Conservation (phyloP, 2,797 vertebrate species). For the Characodon lateralis region DNA sequence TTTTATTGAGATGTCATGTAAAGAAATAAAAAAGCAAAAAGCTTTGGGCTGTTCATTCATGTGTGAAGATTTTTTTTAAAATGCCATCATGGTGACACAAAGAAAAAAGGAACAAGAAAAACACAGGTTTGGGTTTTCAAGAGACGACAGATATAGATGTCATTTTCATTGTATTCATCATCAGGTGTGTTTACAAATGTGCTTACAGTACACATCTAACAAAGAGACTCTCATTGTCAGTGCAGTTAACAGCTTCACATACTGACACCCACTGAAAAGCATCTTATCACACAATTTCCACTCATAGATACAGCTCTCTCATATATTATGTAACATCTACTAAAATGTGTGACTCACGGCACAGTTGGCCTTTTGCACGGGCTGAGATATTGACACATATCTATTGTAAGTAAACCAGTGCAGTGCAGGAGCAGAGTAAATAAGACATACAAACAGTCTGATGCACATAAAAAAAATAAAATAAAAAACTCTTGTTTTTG, state of each 20-base stretch:
- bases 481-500: constrained; percentile 23
- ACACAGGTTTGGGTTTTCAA: constrained; percentile 53
- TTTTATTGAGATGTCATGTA: neutral
- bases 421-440: constrained; percentile 48
- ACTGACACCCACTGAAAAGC: constrained; percentile 57
- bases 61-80: constrained; percentile 17
- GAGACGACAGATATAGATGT: constrained; percentile 64
- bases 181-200: constrained; percentile 72
- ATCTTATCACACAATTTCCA: constrained; percentile 59
- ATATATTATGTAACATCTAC: constrained; percentile 67
- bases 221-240: constrained; percentile 44
- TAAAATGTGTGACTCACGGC: constrained; percentile 62
- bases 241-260: constrained; percentile 52
- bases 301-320: constrained; percentile 64
- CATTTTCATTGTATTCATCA: constrained; percentile 57
- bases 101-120: constrained; percentile 28
- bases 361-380: constrained; percentile 46
- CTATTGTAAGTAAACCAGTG: constrained; percentile 44
- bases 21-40: neutral
- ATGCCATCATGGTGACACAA: constrained; percentile 6
- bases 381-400: constrained; percentile 43
- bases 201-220: constrained; percentile 55
- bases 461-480: constrained; percentile 36
- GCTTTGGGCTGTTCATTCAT: neutral
- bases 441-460: constrained; percentile 45